Evolutionary conservation across 2,113 vertebrate genomes (phyloP), one percentile per base, ranked within the genome.

Genomic region (Tachysurus vachellii): DNA sequence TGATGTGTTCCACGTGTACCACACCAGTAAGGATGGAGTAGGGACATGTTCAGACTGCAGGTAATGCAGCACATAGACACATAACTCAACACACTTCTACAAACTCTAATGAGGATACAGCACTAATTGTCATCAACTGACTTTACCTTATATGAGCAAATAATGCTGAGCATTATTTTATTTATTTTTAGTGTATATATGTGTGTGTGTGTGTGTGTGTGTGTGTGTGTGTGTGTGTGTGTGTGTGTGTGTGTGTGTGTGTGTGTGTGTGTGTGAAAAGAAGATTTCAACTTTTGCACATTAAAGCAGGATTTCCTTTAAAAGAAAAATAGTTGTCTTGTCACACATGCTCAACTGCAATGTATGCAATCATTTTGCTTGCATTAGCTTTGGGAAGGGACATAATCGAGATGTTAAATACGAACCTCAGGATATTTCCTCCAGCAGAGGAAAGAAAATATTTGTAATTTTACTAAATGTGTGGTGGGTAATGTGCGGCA

Each of bases 1-100:
- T 94, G 93, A 95, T 95, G 90, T 68, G 4, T 93, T 94, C 94
- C 95, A 94, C 92, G 92, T 95, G 94, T 94, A 88, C 83, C 89
- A 83, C 75, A 80, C 87, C 53, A 82, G 86, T 83, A 84, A 71
- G 68, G 50, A 59, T 88, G 64, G 85, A 88, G 91, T 83, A 71
- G 87, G 92, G 91, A 81, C 61, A 70, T 28, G 21, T 44, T 84
- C 21, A 59, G 26, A 64, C 13, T 59, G n/a, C 84, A 56, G 80
- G 86, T 83, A 75, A 28, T 2, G 14, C 50, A 62, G 61, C 28
- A 57, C 19, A 31, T 11, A 5, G 64, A 53, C n/a, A 70, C 82
- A 70, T 57, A 59, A 9, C 77, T 80, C 28, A 44, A 86, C 61
- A 86, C 75, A 73, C 68, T 53, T 79, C 50, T 56, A 77, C 36